A percentile compares a stretch with the other conserved stretches of the same genome.
Evolutionary conservation across 2,888 invertebrate species (phyloP).

Genomic region (Hirtodrosophila duncani): DNA sequence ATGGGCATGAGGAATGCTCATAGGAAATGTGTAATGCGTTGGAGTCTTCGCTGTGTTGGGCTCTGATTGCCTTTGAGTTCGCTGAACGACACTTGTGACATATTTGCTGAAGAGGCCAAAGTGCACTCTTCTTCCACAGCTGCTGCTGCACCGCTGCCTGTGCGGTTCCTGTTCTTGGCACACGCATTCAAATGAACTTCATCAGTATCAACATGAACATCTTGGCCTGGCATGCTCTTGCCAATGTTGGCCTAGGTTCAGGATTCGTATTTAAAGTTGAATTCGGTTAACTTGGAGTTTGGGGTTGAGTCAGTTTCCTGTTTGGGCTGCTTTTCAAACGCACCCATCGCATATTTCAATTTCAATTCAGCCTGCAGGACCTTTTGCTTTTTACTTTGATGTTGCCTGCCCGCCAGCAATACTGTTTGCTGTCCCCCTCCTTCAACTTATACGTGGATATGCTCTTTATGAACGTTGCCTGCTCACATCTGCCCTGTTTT

Average conservation of each 20-base stretch:
- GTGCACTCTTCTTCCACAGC: constrained; percentile 45
- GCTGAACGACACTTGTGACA: constrained; percentile 47
- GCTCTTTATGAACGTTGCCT: constrained; percentile 15
- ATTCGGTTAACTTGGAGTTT: too few species aligned
- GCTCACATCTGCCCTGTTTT: constrained; percentile 19
- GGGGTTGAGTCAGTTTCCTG: too few species aligned
- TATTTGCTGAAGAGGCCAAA: constrained; percentile 55
- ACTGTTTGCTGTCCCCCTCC: neutral
- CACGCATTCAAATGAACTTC: constrained; percentile 63
- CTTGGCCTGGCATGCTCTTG: constrained; percentile 52
- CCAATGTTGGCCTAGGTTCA: constrained; percentile 51
- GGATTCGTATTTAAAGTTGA: too few species aligned
- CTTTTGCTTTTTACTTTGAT: constrained; percentile 63
- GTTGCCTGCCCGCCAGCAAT: constrained; percentile 21
- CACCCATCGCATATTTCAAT: constrained; percentile 52
- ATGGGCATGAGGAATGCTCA: too few species aligned
- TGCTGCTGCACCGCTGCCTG: constrained; percentile 11
- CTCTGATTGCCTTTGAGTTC: constrained; percentile 18
- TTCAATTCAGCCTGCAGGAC: constrained; percentile 63
- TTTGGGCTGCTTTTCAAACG: constrained; percentile 4
- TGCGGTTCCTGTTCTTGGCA: constrained; percentile 20
- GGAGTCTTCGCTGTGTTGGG: too few species aligned
- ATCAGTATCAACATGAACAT: neutral
- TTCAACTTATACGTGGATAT: constrained; percentile 29
- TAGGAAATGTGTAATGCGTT: too few species aligned